Evolutionary conservation across 2,888 invertebrate species (phyloP), one percentile per base, ranked within the genome.

Genomic region (Cephus runcator): DNA sequence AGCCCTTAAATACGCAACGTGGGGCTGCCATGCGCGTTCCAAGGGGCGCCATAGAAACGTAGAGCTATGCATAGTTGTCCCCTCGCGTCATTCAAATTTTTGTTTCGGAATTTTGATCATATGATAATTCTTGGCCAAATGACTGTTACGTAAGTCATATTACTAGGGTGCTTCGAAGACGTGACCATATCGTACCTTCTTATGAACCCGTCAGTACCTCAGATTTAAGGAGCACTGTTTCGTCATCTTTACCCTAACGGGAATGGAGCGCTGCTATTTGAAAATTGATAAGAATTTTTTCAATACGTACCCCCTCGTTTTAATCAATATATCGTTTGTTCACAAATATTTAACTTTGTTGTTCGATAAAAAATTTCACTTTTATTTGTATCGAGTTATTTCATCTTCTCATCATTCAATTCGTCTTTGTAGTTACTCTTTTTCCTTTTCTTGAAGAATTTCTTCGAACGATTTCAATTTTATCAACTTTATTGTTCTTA

Each of bases 1-100:
- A 87, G 88, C 89, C 90, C 89, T 90, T 90, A 90, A 90, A 90
- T 90, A 90, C 88, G 83, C 82, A 81, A 83, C 83, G 83, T 85
- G 79, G 80, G 79, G 80, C 82, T 86, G 87, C 83, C 90, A 90
- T 90, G 90, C 90, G 90, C 90, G 85, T 83, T 87, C 82, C 84
- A 86, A 81, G 85, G 84, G 82, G 85, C 84, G 85, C 85, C 83
- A 80, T 79, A 76, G 79, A 79, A 81, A 81, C 75, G 40, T 79
- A 56, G 77, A 77, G 76, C 77, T 80, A 77, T 79, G 76, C 77
- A 80, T 80, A 80, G 78, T 80, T 81, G 69, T 81, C 80, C 73
- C 76, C 73, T 74, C 75, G 76, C 75, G 34, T 79, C 80, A 83
- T 76, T 82, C 80, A 82, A 83, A 81, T 85, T 86, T 85, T 84